These are phyloP conservation scores for Alosa sapidissima DNA, from an alignment of 2,797 vertebrate genomes.

Conservation along the genomic window DNA sequence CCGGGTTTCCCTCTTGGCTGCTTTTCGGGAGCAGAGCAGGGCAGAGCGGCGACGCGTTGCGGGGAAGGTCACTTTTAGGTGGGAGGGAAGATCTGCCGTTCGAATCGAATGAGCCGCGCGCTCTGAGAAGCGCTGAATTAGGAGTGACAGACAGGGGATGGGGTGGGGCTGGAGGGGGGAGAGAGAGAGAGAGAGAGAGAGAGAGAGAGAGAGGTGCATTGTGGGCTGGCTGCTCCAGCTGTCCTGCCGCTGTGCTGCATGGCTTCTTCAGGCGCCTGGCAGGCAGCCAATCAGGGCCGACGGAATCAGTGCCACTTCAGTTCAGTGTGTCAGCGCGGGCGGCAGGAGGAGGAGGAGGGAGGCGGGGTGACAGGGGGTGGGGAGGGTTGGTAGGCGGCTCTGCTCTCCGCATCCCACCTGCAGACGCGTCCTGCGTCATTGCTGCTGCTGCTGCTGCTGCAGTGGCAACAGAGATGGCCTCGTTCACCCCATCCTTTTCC, in stretches of 20 bases:
- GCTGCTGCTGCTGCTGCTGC: constrained; percentile 10
- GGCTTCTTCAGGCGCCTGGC: constrained; percentile 70
- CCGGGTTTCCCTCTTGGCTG: constrained; percentile 26
- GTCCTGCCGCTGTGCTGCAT: constrained; percentile 67
- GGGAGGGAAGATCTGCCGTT: constrained; percentile 37
- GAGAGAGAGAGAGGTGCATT: constrained; percentile 60
- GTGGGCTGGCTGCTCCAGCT: constrained; percentile 66
- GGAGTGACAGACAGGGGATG: constrained; percentile 41
- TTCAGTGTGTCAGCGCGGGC: constrained; percentile 75
- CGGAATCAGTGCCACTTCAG: constrained; percentile 73
- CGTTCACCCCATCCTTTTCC: constrained; percentile 14
- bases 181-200: constrained; percentile 32
- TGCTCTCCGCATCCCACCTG: constrained; percentile 20
- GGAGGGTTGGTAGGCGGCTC: neutral
- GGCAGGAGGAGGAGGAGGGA: constrained; percentile 25
- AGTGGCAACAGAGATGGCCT: constrained; percentile 8
- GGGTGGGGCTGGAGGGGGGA: constrained; percentile 21
- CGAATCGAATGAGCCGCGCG: constrained; percentile 5
- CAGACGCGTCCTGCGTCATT: constrained; percentile 15
- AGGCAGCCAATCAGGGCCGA: constrained; percentile 70
- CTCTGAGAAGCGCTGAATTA: constrained; percentile 36
- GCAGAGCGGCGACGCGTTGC: neutral
- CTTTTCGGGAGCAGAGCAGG: neutral
- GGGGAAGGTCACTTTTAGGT: constrained; percentile 31
- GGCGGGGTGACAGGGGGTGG: constrained; percentile 11